These are phyloP conservation scores for Pelvicachromis taeniatus DNA, from an alignment of 2,113 vertebrate species.

Conservation along the genomic window DNA sequence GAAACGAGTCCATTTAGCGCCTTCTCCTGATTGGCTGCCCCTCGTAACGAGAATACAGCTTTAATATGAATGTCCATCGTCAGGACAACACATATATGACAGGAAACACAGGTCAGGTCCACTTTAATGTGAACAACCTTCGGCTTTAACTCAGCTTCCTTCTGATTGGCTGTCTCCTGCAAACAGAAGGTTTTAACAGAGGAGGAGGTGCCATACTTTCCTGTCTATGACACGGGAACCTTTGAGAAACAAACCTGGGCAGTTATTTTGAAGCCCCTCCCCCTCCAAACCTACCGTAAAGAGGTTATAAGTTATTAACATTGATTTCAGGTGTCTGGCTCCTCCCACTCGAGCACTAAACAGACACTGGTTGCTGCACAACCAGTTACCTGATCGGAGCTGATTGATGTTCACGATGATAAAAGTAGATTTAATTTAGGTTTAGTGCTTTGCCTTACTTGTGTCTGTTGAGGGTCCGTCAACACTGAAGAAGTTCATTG, in stretches of 20 bases:
- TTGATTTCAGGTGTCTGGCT: accelerated
- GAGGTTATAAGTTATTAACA: not conserved
- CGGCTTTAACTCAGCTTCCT: not conserved
- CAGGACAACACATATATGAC: not conserved
- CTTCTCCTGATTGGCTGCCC: not conserved
- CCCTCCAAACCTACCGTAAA: not conserved
- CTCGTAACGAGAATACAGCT: no score
- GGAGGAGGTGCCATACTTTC: no score
- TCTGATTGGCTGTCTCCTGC: not conserved
- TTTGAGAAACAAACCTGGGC: not conserved
- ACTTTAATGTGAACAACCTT: not conserved
- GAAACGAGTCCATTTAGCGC: not conserved
- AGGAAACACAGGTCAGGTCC: not conserved
- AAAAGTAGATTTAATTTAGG: accelerated
- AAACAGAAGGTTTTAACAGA: not conserved
- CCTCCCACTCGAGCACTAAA: not conserved
- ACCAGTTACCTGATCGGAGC: no score
- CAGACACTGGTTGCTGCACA: not conserved
- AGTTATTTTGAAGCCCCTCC: not conserved
- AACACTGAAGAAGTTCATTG: not conserved
- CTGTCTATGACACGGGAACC: not conserved
- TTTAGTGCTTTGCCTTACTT: not conserved
- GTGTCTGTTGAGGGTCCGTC: not conserved
- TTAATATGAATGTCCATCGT: no score
- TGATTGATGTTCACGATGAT: not conserved